Evolutionary conservation across 2,888 invertebrate genomes (phyloP).

Genomic region (Lacanobia wlatinum): DNA sequence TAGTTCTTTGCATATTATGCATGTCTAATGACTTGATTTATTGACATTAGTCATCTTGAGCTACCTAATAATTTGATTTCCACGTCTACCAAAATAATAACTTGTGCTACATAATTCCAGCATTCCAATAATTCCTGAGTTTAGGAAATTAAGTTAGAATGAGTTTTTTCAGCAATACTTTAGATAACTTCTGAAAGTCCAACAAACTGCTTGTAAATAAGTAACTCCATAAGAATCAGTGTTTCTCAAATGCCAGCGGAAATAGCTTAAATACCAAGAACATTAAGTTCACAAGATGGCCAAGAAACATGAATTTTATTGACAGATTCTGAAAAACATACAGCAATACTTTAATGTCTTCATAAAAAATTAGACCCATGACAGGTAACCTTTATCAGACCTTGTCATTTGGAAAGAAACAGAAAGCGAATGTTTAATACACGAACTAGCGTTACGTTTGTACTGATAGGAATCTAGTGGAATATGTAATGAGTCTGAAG

Average conservation of each 20-base stretch:
- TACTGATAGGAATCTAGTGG: slow-evolving; percentile 64
- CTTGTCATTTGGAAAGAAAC: slow-evolving; percentile 73
- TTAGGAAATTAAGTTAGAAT: no score
- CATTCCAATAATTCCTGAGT: no score
- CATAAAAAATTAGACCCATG: slow-evolving; percentile 51
- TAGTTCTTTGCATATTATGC: slow-evolving; percentile 5
- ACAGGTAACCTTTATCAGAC: slow-evolving; percentile 71
- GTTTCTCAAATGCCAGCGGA: slow-evolving; percentile 18
- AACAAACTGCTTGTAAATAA: background rate
- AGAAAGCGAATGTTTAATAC: slow-evolving; percentile 68
- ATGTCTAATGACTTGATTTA: background rate
- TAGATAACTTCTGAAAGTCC: background rate
- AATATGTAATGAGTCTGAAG: slow-evolving; percentile 64
- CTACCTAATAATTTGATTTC: background rate
- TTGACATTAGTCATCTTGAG: background rate
- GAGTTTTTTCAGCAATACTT: no score
- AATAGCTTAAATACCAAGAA: slow-evolving; percentile 2
- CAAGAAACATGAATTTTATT: slow-evolving; percentile 27
- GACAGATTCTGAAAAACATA: slow-evolving; percentile 42
- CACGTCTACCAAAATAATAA: no score
- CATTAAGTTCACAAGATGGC: background rate
- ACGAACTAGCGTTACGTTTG: slow-evolving; percentile 62
- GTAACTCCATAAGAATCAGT: background rate
- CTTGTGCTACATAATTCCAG: no score
- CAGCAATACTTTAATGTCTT: slow-evolving; percentile 29